These are phyloP conservation scores for Propithecus coquereli DNA, from an alignment of 2,113 vertebrate species.

Conservation along the genomic window DNA sequence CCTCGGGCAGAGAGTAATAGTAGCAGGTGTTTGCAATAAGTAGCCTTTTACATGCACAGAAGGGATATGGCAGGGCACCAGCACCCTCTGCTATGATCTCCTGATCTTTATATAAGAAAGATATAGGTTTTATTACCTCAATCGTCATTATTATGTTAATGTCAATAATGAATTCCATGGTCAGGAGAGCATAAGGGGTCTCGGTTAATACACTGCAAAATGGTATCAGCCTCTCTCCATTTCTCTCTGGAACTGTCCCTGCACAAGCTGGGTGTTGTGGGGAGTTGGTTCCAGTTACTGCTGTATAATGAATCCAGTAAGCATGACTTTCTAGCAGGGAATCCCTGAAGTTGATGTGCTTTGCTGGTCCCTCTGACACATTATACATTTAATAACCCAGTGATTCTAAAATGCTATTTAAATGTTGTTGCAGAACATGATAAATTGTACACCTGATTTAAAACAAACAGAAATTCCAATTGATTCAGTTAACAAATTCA, in stretches of 20 bases:
- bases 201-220: not conserved
- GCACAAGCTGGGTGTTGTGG: not conserved
- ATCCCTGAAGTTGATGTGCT: not conserved
- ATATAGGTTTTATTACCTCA: not conserved
- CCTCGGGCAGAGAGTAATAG: not conserved
- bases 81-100: not conserved
- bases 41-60: not conserved
- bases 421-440: not conserved
- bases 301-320: not conserved
- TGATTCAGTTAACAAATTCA: not conserved
- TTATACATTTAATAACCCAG: not conserved
- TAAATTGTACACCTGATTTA: not conserved
- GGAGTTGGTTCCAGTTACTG: not conserved
- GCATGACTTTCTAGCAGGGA: not conserved
- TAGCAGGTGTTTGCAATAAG: not conserved
- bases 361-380: not conserved
- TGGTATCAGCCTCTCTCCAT: not conserved
- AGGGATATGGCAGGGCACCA: not conserved
- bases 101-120: not conserved
- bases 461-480: slow-evolving; percentile 26
- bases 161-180: not conserved
- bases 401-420: not conserved
- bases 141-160: not conserved
- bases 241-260: not conserved
- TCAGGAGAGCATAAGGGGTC: not conserved